Evolutionary conservation across 2,888 invertebrate species (phyloP).

Genomic region (Sinodicranocentrus sp.): DNA sequence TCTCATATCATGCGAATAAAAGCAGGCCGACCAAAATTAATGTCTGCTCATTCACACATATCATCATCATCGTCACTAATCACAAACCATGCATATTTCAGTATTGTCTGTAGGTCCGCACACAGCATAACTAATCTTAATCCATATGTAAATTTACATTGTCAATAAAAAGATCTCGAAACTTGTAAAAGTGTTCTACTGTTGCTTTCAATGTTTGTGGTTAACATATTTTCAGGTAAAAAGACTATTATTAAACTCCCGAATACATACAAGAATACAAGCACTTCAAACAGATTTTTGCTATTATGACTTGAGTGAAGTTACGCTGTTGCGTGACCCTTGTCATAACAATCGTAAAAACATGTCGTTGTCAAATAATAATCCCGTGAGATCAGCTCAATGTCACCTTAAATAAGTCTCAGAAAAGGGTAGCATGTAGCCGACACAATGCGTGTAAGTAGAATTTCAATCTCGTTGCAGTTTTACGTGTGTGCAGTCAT

Average conservation of each 20-base stretch:
- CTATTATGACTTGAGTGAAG: background rate
- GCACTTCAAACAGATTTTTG: too few relatives aligned
- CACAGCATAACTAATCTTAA: too few relatives aligned
- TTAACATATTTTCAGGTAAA: background rate
- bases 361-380: conserved; percentile 17
- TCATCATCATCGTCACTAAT: conserved; percentile 11
- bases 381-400: conserved; percentile 46
- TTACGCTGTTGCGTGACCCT: conserved; percentile 47
- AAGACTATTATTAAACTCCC: too few relatives aligned
- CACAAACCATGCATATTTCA: too few relatives aligned
- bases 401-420: conserved; percentile 49
- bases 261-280: too few relatives aligned
- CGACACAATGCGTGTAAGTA: background rate
- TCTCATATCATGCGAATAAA: conserved; percentile 33
- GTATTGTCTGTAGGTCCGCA: too few relatives aligned
- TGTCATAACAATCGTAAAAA: conserved; percentile 44
- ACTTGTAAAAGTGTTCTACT: background rate
- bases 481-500: conserved; percentile 7
- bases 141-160: too few relatives aligned
- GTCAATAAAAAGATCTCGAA: too few relatives aligned
- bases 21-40: conserved; percentile 60
- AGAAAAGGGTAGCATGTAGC: background rate
- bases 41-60: conserved; percentile 56
- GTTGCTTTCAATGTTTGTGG: conserved; percentile 53
- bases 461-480: background rate